Evolutionary conservation across 2,797 vertebrate genomes (phyloP), one percentile per base, ranked within the genome.

Genomic region (Threskiornis aethiopicus): DNA sequence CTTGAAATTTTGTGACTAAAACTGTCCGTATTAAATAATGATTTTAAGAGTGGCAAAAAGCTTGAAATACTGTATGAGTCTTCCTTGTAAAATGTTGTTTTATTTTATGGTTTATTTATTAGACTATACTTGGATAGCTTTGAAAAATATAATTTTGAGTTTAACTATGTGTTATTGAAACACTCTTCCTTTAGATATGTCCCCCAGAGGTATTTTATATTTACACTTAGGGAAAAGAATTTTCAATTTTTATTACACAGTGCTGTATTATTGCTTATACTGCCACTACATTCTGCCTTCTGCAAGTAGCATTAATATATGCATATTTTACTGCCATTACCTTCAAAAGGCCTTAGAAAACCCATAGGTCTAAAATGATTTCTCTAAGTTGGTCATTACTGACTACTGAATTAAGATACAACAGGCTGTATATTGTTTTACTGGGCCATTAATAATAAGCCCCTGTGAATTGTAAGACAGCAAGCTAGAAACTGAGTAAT

Each of bases 91-190:
- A 97, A 88, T 92, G 81, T 93, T 96, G 90, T 93, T 98, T 98
- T 97, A 98, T 97, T 98, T 98, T 98, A 98, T 96, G 96, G 96
- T 78, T 98, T 98, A 97, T 97, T 98, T 98, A 97, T 97, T 98
- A 97, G 90, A 86, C 65, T 84, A 75, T 96, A 95, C 92, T 97
- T 96, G 66, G 67, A 96, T 86, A 89, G 88, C 76, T 96, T 96
- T 87, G 94, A 98, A 97, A 97, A 97, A 97, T 96, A 96, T 94
- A 97, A 98, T 97, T 97, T 97, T 93, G 83, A 96, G 71, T 98
- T 97, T 98, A 97, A 96, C 91, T 96, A 92, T 72, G 87, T 95
- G 92, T 96, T 98, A 97, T 95, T 96, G 95, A 97, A 97, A 89
- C 87, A 95, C 79, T 97, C 96, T 98, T 97, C 95, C 82, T 96